Conservation (phyloP, 92 coral and sea anemone genomes). For the Actinernus sp. region DNA sequence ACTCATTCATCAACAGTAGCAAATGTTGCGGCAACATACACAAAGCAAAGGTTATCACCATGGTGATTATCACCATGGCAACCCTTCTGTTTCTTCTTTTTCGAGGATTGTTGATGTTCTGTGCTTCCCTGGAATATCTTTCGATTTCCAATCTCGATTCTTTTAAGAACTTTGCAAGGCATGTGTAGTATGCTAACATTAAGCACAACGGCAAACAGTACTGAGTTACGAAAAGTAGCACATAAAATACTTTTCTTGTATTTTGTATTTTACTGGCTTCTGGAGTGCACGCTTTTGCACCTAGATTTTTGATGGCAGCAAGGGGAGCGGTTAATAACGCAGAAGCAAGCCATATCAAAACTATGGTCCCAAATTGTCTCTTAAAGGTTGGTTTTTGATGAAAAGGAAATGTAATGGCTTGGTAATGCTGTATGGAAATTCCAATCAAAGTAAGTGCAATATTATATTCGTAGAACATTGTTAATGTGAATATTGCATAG, state of each 20-base stretch:
- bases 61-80: constrained; percentile 30
- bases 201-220: constrained; percentile 3
- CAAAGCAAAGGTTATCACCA: constrained; percentile 21
- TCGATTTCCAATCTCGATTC: constrained; percentile 18
- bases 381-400: constrained; percentile 4
- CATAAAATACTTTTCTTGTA: constrained; percentile 12
- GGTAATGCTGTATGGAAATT: constrained; percentile 19
- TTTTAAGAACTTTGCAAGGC: constrained; percentile 12
- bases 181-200: constrained; percentile 1
- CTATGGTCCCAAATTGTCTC: not conserved
- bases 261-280: not conserved
- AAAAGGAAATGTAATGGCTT: constrained; percentile 19
- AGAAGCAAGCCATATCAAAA: constrained; percentile 4
- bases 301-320: not conserved
- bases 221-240: not conserved
- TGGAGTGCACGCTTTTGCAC: constrained; percentile 2
- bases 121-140: not conserved
- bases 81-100: constrained; percentile 25
- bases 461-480: constrained; percentile 7
- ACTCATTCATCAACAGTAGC: constrained; percentile 13
- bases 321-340: not conserved
- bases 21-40: constrained; percentile 24
- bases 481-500: constrained; percentile 18
- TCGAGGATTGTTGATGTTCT: constrained; percentile 8
- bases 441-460: constrained; percentile 13